Base-by-base conservation (phyloP, 2,888 invertebrate species). In the Oscheius onirici region DNA sequence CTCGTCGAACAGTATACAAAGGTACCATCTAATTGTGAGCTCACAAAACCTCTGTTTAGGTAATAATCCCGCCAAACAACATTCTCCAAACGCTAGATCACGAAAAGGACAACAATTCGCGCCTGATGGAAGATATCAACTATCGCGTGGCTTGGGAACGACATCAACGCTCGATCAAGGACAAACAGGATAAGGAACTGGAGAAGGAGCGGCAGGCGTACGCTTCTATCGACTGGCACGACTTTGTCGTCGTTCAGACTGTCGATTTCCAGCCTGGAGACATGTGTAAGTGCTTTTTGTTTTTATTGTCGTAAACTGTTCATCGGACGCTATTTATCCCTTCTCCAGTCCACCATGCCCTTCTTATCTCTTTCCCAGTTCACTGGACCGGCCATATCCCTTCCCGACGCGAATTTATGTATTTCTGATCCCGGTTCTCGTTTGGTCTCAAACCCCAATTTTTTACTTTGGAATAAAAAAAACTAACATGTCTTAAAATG, bases 161-260 rank as follows among this genome's bases (percentile, higher is more conserved):
- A 60, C 95, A 95, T 88, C 95, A 97, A 88, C 95, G 96, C 84
- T 92, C 94, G 0, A 94, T 97, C 85, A 92, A 93, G 69, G 92
- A 94, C 0, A 93, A 93, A 71, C 96, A 97, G 87, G 97, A 97
- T 87, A 96, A 97, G 77, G 94, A 95, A 85, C 91, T 94, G 10
- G 99, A 99, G 88, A 92, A 72, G 74, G 99, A 99, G 89, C 91
- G 97, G 86, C 88, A 90, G 60, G 90, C 91, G 0, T 99, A 99
- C 88, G 96, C 97, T 0, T 95, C 95, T 86, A 97, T 99, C 77
- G 99, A 99, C 88, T 99, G 99, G 99, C 99, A 99, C 88, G 97
- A 99, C 89, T 99, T 99, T 89, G 97, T 99, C 0, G 97, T 99
- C 0, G 99, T 99, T 0, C 99, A 99, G 90, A 97, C 97, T 0